These are phyloP conservation scores for Drosophila nasuta DNA, from an alignment of 1,140 invertebrate genomes.

Conservation along the genomic window DNA sequence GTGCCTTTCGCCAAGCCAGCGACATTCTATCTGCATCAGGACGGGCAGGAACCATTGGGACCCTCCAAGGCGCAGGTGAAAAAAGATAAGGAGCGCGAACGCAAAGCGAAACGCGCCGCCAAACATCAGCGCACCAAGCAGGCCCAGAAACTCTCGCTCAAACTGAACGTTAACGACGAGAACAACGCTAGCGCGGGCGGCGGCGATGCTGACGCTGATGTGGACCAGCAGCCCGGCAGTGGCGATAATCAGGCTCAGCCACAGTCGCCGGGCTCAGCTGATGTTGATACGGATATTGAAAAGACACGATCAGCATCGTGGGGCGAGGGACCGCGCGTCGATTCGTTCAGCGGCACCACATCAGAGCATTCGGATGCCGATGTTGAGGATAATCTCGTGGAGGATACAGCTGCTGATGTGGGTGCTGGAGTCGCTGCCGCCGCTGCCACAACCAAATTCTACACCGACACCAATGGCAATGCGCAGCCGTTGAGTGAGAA, in stretches of 20 bases:
- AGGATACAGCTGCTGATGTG: slow-evolving; percentile 83
- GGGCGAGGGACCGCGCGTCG: slow-evolving; percentile 52
- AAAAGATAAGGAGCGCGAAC: slow-evolving; percentile 88
- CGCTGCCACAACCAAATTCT: slow-evolving; percentile 44
- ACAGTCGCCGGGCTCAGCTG: not conserved
- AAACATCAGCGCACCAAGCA: slow-evolving; percentile 80
- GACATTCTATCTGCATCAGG: slow-evolving; percentile 68
- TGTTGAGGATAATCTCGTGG: slow-evolving; percentile 91
- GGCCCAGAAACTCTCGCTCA: slow-evolving; percentile 55
- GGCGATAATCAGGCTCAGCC: slow-evolving; percentile 27
- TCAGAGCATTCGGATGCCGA: slow-evolving; percentile 91
- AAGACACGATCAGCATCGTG: slow-evolving; percentile 28
- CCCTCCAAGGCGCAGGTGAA: slow-evolving; percentile 89
- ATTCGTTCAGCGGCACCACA: slow-evolving; percentile 79
- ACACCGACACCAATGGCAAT: slow-evolving; percentile 79
- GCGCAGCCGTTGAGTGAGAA: slow-evolving; percentile 85
- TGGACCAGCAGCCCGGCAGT: slow-evolving; percentile 13
- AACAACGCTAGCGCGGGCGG: slow-evolving; percentile 1
- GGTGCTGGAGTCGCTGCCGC: slow-evolving; percentile 57
- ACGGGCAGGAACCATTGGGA: slow-evolving; percentile 57
- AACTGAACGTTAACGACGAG: slow-evolving; percentile 74
- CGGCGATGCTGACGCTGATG: slow-evolving; percentile 17
- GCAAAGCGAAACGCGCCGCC: slow-evolving; percentile 85
- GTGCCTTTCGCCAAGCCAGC: slow-evolving; percentile 45
- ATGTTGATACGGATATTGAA: slow-evolving; percentile 17